Base-by-base conservation (phyloP, 2,888 invertebrate genomes). In the Coecobrya sp. region DNA sequence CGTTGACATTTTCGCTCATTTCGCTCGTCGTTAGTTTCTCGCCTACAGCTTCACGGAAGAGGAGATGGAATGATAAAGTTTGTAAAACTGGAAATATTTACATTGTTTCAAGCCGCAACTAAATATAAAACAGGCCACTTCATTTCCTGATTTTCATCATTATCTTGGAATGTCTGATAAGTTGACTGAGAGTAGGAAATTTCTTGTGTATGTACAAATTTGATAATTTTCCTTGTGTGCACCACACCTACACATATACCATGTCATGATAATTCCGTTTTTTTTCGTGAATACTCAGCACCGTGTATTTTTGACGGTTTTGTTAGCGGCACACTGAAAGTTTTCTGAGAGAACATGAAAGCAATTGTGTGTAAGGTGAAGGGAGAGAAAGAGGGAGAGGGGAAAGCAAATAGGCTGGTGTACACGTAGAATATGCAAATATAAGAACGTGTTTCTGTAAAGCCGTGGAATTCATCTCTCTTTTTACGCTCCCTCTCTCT, bases 351-450 rank as follows among this genome's bases (percentile, higher is more conserved):
- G 49, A 25, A 49, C 22, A 52, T 27, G 49, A 16, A 79, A 49
- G 8, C 52, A 79, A 79, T 52, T 79, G 25, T 8, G 52, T 5
- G 27, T 22, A 81, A 42, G 22, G 16, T 22, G 68, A 68, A 70
- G 73, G 82, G 73, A 92, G 82, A 70, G 84, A 82, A 86, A 84
- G 49, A 85, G 82, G 76, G 68, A 8, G 81, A 82, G 86, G 81
- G 30, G 70, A 90, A 73, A 30, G 79, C 52, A 79, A 52, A 49
- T 79, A 79, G 27, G 52, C 27, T 79, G 13, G n/a, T 79, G 79
- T 79, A 52, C 79, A 7, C 25, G 49, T 45, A 49, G 11, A 76
- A 25, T 76, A 76, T 79, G 79, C 79, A 79, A 79, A 79, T 79
- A 79, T 27, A 79, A 81, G 62, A 59, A 45, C 82, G 73, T 30